Percentiles rank a stretch among this genome's conserved stretches.
Conservation (phyloP, 2,113 vertebrate genomes). For the Cyanistes caeruleus region DNA sequence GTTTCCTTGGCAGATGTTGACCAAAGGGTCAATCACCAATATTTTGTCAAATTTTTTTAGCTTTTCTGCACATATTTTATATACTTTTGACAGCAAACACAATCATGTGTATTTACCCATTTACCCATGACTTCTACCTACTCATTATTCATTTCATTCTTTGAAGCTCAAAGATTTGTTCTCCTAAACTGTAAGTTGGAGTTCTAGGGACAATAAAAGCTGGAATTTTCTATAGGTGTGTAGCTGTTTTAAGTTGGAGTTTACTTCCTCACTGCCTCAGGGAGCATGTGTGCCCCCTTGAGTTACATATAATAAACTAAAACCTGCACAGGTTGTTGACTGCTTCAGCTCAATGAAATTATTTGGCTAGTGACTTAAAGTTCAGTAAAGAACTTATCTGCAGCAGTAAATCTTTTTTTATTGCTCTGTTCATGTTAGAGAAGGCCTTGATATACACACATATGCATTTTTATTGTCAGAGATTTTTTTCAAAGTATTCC, state of each 20-base stretch:
- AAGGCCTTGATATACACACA: background rate
- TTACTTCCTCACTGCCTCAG: background rate
- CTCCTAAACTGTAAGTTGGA: background rate
- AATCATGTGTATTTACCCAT: background rate
- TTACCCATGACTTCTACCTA: background rate
- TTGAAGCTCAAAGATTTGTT: background rate
- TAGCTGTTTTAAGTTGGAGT: background rate
- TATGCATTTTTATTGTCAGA: background rate
- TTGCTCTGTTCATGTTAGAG: background rate
- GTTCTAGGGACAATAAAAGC: background rate
- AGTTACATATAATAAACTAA: background rate
- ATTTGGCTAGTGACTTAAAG: background rate
- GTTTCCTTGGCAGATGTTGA: background rate
- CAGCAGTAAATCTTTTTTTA: background rate
- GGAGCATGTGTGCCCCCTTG: background rate
- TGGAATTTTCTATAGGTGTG: background rate
- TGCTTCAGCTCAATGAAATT: background rate
- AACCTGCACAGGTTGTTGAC: accelerated
- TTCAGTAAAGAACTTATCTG: background rate
- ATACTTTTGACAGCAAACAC: background rate
- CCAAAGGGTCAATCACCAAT: background rate
- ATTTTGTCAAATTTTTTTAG: background rate
- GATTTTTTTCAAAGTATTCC: background rate
- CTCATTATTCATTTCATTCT: background rate
- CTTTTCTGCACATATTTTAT: background rate